These are phyloP conservation scores for Lamprotornis superbus DNA, from an alignment of 2,113 vertebrate genomes.

Conservation along the genomic window DNA sequence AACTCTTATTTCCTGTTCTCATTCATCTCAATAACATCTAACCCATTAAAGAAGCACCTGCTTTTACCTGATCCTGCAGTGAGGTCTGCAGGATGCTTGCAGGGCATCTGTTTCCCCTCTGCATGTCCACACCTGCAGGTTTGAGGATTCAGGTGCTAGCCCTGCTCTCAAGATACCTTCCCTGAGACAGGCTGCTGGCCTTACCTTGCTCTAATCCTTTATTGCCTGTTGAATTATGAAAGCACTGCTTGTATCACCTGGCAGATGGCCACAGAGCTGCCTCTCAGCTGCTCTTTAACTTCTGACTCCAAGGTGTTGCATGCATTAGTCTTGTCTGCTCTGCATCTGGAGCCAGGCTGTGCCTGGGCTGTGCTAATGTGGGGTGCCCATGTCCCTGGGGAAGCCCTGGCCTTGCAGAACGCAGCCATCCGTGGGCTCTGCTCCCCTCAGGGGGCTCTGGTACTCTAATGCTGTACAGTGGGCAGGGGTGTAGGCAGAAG, in stretches of 20 bases:
- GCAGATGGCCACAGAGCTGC: background rate
- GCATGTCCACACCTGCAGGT: background rate
- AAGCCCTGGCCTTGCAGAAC: background rate
- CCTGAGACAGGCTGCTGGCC: background rate
- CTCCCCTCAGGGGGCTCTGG: background rate
- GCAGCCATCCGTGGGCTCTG: background rate
- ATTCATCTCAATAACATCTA: background rate
- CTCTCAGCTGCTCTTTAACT: constrained; percentile 1
- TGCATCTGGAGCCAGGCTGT: background rate
- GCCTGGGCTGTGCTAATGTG: background rate
- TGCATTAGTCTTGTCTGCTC: background rate
- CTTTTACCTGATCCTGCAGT: background rate
- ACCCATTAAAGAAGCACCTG: background rate
- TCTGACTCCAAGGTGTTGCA: background rate
- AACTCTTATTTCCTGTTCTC: background rate
- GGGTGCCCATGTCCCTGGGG: background rate
- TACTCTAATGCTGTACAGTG: too few relatives aligned
- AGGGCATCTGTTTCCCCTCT: background rate
- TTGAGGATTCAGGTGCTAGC: background rate
- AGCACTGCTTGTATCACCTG: background rate
- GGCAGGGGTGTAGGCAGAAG: background rate
- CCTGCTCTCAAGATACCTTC: background rate
- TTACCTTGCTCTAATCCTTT: background rate
- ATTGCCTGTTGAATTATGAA: background rate
- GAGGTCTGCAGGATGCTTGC: background rate